Percentiles rank a stretch among this genome's conserved stretches.
phyloP scores from a whole-genome alignment of 2,888 invertebrate species.

The Eupeodes luniger region DNA sequence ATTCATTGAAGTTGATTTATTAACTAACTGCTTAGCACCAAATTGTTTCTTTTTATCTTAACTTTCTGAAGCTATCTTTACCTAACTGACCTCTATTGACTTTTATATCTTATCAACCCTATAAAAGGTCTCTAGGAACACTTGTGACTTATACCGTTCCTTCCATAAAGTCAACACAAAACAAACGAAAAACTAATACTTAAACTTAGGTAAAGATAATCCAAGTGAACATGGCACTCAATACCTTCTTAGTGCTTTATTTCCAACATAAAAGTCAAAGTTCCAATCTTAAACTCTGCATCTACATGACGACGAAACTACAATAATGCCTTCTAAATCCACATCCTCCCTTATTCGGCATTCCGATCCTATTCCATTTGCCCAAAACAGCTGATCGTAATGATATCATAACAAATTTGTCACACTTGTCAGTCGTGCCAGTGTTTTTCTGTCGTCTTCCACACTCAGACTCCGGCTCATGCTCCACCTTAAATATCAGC shows the following conservation, averaged over 20 bases:
- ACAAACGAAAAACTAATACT: background rate
- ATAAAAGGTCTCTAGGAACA: background rate
- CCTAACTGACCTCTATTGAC: background rate
- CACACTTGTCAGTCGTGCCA: constrained; percentile 73
- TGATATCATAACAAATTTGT: constrained; percentile 74
- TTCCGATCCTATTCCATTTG: constrained; percentile 45
- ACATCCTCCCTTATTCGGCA: constrained; percentile 52
- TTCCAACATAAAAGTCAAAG: constrained; percentile 11
- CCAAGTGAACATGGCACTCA: constrained; percentile 19
- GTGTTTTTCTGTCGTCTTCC: constrained; percentile 66
- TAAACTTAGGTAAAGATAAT: constrained; percentile 1
- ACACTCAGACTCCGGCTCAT: background rate
- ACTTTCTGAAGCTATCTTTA: background rate
- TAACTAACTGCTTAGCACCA: no score
- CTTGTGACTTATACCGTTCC: constrained; percentile 7
- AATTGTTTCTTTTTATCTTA: background rate
- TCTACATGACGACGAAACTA: constrained; percentile 36
- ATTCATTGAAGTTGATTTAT: no score
- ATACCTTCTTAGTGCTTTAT: constrained; percentile 16
- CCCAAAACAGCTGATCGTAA: constrained; percentile 56
- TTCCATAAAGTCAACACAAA: background rate
- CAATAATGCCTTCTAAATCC: constrained; percentile 32
- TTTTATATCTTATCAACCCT: no score
- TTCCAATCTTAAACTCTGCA: background rate
- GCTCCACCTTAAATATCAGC: constrained; percentile 68